These are phyloP conservation scores for Torymus tubicola DNA, from an alignment of 2,888 invertebrate genomes.

Conservation along the genomic window DNA sequence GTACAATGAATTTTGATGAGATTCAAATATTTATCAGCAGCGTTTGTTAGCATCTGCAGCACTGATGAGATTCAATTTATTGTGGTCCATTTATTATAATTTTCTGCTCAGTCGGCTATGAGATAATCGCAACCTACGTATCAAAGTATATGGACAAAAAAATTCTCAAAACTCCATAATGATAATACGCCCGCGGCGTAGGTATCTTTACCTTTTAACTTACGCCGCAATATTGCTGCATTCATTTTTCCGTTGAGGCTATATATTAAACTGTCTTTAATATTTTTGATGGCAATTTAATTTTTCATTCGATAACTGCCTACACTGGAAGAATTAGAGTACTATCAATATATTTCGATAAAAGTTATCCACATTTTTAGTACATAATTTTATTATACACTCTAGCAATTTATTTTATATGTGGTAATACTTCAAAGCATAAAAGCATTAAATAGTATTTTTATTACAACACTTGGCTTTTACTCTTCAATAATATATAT, in stretches of 20 bases:
- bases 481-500: not conserved
- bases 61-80: constrained; percentile 36
- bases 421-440: not conserved
- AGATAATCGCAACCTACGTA: constrained; percentile 11
- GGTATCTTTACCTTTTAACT: not conserved
- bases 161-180: constrained; percentile 10
- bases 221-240: not conserved
- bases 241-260: too few relatives aligned
- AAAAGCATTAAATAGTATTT: constrained; percentile 21
- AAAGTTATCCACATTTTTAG: too few relatives aligned
- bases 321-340: too few relatives aligned
- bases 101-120: constrained; percentile 17
- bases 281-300: too few relatives aligned
- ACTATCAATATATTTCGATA: too few relatives aligned
- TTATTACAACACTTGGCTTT: not conserved
- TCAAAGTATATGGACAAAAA: constrained; percentile 9
- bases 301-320: too few relatives aligned
- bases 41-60: not conserved
- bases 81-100: constrained; percentile 34
- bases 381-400: too few relatives aligned
- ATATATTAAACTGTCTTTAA: too few relatives aligned
- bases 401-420: too few relatives aligned
- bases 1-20: constrained; percentile 33
- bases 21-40: constrained; percentile 28
- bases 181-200: not conserved